Percentiles rank a stretch among this genome's conserved stretches.
Conservation (phyloP, 2,888 invertebrate genomes). For the Willowsia nigromaculata region DNA sequence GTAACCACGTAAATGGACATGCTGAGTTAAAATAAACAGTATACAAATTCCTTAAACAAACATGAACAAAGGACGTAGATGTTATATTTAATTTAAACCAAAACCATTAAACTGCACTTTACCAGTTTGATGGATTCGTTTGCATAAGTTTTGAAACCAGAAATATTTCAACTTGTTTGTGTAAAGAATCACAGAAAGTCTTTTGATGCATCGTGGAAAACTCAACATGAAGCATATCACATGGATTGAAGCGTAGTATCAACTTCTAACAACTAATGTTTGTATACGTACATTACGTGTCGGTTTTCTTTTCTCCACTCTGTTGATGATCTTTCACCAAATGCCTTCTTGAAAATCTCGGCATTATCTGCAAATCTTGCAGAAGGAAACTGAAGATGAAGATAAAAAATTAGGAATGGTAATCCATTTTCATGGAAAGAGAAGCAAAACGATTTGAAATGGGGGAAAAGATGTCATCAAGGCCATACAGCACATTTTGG, state of each 20-base stretch:
- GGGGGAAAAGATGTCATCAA: slow-evolving; percentile 44
- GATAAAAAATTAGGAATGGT: slow-evolving; percentile 14
- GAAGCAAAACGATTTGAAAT: slow-evolving; percentile 28
- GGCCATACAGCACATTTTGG: slow-evolving; percentile 1
- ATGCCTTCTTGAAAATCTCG: too few species aligned
- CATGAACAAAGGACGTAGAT: not conserved
- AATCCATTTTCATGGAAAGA: not conserved
- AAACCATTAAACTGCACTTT: not conserved
- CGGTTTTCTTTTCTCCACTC: too few species aligned
- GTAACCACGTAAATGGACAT: slow-evolving; percentile 5
- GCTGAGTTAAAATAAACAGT: not conserved
- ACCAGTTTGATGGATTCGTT: not conserved
- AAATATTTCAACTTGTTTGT: not conserved
- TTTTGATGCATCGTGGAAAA: too few species aligned
- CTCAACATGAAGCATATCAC: too few species aligned
- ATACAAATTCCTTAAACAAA: not conserved
- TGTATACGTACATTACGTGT: too few species aligned
- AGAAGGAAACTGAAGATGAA: not conserved
- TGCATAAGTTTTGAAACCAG: not conserved
- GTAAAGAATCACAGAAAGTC: not conserved
- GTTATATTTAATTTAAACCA: slow-evolving; percentile 16
- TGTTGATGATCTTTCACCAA: too few species aligned
- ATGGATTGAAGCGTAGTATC: too few species aligned
- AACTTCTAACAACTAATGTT: too few species aligned
- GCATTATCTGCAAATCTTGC: not conserved